phyloP scores from a whole-genome alignment of 2,797 vertebrate species.

The Enteromius fasciolatus region DNA sequence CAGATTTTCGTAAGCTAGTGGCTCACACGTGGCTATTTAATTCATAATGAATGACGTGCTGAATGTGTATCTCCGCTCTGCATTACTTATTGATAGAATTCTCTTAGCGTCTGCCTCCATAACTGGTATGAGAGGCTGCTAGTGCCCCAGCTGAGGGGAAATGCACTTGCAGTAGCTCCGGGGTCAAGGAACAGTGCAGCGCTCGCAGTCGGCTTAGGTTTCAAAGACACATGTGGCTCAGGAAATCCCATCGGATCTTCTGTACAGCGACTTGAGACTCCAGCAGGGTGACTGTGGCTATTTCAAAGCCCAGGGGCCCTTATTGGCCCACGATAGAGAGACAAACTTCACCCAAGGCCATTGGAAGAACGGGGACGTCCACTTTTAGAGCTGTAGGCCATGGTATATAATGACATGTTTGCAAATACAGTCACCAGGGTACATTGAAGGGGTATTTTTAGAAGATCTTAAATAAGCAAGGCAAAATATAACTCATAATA shows the following conservation, averaged over 20 bases:
- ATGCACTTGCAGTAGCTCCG: conserved; percentile 30
- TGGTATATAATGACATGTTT: conserved; percentile 59
- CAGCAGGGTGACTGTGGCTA: conserved; percentile 33
- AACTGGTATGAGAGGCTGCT: conserved; percentile 35
- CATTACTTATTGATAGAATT: conserved; percentile 60
- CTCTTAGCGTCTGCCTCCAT: conserved; percentile 56
- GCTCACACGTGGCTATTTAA: conserved; percentile 54
- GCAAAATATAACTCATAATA: conserved; percentile 49
- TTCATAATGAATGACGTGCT: conserved; percentile 62
- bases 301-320: conserved; percentile 29
- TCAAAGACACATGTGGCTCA: conserved; percentile 52
- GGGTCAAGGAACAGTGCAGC: conserved; percentile 28
- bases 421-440: conserved; percentile 49
- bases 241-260: conserved; percentile 53
- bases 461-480: conserved; percentile 37
- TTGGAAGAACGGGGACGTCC: conserved; percentile 7
- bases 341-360: conserved; percentile 34
- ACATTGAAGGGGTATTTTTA: conserved; percentile 48
- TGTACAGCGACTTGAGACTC: conserved; percentile 38
- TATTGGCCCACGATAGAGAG: conserved; percentile 50
- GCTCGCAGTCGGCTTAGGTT: conserved; percentile 38
- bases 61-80: conserved; percentile 50
- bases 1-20: conserved; percentile 51
- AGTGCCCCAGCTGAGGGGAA: conserved; percentile 5
- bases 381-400: conserved; percentile 40